Evolutionary conservation across 2,113 vertebrate genomes (phyloP).

Genomic region (Rhinogobius similis): DNA sequence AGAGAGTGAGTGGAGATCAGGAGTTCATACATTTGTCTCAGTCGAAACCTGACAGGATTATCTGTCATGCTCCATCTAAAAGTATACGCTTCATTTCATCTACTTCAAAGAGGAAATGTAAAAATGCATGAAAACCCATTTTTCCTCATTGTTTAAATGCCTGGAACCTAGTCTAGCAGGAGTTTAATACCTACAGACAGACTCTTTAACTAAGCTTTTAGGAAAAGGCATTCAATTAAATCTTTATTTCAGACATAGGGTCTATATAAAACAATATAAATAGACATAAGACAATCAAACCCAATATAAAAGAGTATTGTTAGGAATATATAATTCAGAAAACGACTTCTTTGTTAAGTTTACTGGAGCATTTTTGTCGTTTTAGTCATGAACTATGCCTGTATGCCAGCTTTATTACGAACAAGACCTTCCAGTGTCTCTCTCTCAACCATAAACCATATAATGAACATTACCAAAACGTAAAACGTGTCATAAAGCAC

Average conservation of each 20-base stretch:
- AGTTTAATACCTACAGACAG: constrained; percentile 29
- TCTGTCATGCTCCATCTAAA: constrained; percentile 22
- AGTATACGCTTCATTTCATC: constrained; percentile 7
- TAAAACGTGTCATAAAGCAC: not conserved
- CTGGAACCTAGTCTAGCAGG: not conserved
- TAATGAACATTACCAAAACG: not conserved
- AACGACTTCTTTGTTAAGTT: too few species aligned
- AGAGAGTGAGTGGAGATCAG: constrained; percentile 65
- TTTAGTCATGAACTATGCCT: not conserved
- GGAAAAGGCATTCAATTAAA: not conserved
- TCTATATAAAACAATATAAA: too few species aligned
- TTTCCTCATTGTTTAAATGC: constrained; percentile 65
- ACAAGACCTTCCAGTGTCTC: not conserved
- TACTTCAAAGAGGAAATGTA: not conserved
- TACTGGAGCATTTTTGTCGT: not conserved
- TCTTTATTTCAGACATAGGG: too few species aligned
- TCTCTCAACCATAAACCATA: not conserved
- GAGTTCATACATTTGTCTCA: constrained; percentile 52
- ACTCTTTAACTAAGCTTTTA: not conserved
- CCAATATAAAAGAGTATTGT: too few species aligned
- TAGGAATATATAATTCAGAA: too few species aligned
- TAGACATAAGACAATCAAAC: too few species aligned
- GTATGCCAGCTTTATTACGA: not conserved
- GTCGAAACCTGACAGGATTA: constrained; percentile 28
- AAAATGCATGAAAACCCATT: not conserved